phyloP scores from a whole-genome alignment of 2,888 invertebrate species.

The Lepidonotus clava region DNA sequence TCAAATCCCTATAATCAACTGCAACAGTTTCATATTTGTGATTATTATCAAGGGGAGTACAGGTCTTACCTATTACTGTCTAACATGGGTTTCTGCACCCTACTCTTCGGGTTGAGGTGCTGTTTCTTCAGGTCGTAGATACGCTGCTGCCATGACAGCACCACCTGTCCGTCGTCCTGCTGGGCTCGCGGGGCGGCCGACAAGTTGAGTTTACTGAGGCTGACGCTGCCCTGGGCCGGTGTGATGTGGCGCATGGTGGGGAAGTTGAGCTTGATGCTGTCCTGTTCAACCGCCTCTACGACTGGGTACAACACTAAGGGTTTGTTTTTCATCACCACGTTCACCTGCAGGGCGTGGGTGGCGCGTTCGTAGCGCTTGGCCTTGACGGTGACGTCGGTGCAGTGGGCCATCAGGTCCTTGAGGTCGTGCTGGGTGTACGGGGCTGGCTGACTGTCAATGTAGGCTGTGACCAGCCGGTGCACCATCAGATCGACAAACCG shows the following conservation, averaged over 20 bases:
- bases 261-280: slow-evolving; percentile 65
- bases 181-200: slow-evolving; percentile 60
- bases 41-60: too few species aligned
- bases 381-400: slow-evolving; percentile 55
- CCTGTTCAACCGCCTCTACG: slow-evolving; percentile 67
- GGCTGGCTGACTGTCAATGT: slow-evolving; percentile 66
- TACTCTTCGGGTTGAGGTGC: background rate
- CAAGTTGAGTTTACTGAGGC: slow-evolving; percentile 66
- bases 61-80: background rate
- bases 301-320: slow-evolving; percentile 70
- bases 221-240: slow-evolving; percentile 59
- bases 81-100: background rate
- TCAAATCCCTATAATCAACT: too few species aligned
- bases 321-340: slow-evolving; percentile 65
- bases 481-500: slow-evolving; percentile 74
- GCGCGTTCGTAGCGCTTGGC: slow-evolving; percentile 59
- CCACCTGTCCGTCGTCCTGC: slow-evolving; percentile 61
- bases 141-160: slow-evolving; percentile 71
- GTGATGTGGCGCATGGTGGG: slow-evolving; percentile 62
- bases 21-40: too few species aligned
- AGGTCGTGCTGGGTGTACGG: slow-evolving; percentile 69
- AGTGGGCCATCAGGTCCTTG: slow-evolving; percentile 64
- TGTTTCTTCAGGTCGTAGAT: slow-evolving; percentile 68
- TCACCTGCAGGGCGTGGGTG: slow-evolving; percentile 63
- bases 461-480: slow-evolving; percentile 70